These are phyloP conservation scores for Sinohyriopsis cumingii DNA, from an alignment of 2,888 invertebrate genomes.

Conservation along the genomic window DNA sequence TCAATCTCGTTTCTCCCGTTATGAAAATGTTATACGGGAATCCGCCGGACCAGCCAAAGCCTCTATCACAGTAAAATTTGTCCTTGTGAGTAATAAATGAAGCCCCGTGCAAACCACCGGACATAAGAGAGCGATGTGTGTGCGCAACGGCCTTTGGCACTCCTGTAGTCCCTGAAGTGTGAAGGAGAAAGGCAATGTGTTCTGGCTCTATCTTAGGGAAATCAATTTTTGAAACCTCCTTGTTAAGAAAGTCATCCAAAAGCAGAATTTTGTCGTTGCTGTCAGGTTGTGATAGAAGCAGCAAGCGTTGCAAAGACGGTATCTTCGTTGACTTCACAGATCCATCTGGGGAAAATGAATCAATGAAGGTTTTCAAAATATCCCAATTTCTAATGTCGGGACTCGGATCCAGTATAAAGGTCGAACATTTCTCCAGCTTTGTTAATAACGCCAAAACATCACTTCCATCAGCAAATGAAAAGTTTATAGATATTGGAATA, in stretches of 20 bases:
- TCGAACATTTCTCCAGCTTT: constrained; percentile 11
- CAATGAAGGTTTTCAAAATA: constrained; percentile 10
- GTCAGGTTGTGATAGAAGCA: neutral
- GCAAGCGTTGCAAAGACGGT: no score
- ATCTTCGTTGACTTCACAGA: neutral
- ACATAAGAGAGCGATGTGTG: no score
- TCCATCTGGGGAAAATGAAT: constrained; percentile 3
- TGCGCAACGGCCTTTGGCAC: no score
- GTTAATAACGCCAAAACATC: constrained; percentile 1
- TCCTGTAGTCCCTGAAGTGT: constrained; percentile 7
- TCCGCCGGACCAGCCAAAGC: no score
- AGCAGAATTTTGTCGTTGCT: neutral
- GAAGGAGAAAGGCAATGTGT: neutral
- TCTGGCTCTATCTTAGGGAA: neutral
- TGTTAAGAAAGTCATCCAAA: neutral
- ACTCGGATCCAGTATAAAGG: constrained; percentile 17
- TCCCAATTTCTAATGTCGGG: constrained; percentile 11
- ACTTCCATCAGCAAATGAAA: constrained; percentile 3
- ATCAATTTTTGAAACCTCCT: neutral
- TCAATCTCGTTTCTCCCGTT: no score
- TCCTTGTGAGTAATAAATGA: no score
- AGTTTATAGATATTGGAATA: neutral
- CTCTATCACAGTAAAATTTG: no score
- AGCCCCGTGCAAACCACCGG: neutral
- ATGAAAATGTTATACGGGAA: no score